Evolutionary conservation across 1,140 invertebrate genomes (phyloP), one percentile per base, ranked within the genome.

Genomic region (Dendroctonus ponderosae): DNA sequence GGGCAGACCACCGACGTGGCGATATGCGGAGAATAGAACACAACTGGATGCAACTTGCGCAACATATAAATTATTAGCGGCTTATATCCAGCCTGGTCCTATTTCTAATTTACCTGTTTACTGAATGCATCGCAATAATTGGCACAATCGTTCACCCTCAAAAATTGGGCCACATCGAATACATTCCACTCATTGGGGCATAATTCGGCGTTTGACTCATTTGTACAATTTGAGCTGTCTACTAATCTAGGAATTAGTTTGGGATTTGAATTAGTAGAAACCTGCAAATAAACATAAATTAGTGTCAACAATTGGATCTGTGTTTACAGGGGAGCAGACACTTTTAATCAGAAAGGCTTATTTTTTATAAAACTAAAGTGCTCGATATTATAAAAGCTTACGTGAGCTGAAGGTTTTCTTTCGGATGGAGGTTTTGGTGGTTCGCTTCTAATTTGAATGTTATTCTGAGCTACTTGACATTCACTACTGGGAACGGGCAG

Each of bases 81-180:
- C 26, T 26, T 26, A 26, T 26, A 3, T 26, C 26, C 26, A 26
- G 26, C 12, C n/a, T n/a, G n/a, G n/a, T n/a, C n/a, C n/a, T n/a
- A n/a, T n/a, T 46, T 14, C 9, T 46, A 9, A 46, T 72, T 79
- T 78, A 87, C 86, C 78, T 87, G 83, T 79, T 90, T 87, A 70
- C 82, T 87, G 78, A 97, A 96, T 66, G 88, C 89, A 74, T 92
- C 88, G 77, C 91, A 92, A 77, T 96, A 94, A 0, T 91, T 87
- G 57, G 88, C 89, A 80, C 93, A 97, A 75, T 96, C 93, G 78
- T 96, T 96, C 11, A 91, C 87, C 57, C 88, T 85, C 15, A 97
- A 82, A 80, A 96, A 96, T 77, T 92, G 87, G 9, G 88, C 90
- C 0, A 96, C 94, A 76, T 96, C 93, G 50, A 86, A 85, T 0